A percentile compares a stretch with the other conserved stretches of the same genome.
Evolutionary conservation across 2,797 vertebrate species (phyloP).

Genomic region (Capromys pilorides): DNA sequence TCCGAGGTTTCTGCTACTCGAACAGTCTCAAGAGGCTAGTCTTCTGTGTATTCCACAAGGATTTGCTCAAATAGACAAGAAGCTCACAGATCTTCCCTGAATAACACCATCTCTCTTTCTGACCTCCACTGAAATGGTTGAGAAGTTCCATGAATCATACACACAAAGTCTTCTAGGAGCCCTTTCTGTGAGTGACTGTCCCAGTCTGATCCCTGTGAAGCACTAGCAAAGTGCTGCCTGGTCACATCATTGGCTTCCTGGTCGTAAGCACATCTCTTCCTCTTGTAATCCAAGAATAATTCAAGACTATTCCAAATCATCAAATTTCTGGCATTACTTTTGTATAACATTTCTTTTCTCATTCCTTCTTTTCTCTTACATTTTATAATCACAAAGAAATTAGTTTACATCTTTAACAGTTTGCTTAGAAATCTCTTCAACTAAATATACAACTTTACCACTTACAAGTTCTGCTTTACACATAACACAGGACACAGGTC

Average conservation of each 20-base stretch:
- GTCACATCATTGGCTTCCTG: not conserved
- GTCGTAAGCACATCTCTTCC: not conserved
- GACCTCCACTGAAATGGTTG: not conserved
- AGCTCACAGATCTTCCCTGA: not conserved
- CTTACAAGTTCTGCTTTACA: constrained; percentile 12
- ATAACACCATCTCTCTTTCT: not conserved
- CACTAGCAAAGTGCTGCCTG: not conserved
- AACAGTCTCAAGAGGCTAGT: constrained; percentile 1
- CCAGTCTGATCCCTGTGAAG: not conserved
- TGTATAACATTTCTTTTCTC: not conserved
- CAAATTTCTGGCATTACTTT: not conserved
- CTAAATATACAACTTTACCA: not conserved
- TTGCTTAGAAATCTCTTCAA: not conserved
- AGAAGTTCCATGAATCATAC: not conserved
- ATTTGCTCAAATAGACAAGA: not conserved
- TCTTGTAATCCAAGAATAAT: not conserved
- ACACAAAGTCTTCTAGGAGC: not conserved
- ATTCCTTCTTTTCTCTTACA: not conserved
- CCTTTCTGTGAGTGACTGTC: not conserved
- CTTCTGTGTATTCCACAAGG: not conserved
- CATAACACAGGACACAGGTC: not conserved
- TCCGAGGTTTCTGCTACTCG: not conserved
- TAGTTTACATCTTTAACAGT: not conserved
- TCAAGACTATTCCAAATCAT: not conserved
- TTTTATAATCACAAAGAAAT: constrained; percentile 37